phyloP scores from a whole-genome alignment of 30 jellyfish, hydroid and myxozoan genomes.

The Mastigias papua region DNA sequence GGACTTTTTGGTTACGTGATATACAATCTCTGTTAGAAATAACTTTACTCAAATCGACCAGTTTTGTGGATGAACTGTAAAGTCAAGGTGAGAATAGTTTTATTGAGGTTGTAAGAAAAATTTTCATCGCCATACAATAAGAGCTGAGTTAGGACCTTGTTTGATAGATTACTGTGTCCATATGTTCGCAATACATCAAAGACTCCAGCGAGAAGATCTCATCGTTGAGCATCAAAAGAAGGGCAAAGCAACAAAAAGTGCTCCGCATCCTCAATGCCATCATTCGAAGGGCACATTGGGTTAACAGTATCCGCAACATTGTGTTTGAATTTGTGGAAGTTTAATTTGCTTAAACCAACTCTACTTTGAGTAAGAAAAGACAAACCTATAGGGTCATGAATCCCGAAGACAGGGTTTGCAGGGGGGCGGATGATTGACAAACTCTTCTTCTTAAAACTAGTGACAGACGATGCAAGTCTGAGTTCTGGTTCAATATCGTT shows the following conservation, averaged over 20 bases:
- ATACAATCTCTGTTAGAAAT: background rate
- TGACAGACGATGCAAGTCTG: constrained; percentile 68
- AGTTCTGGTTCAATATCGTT: constrained; percentile 57
- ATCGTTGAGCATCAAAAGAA: constrained; percentile 3
- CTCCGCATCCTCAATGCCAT: constrained; percentile 49
- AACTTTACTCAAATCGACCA: constrained; percentile 46
- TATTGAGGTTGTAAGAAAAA: constrained; percentile 19
- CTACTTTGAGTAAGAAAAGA: constrained; percentile 35
- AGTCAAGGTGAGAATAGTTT: constrained; percentile 17
- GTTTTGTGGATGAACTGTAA: constrained; percentile 16
- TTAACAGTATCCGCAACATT: constrained; percentile 34
- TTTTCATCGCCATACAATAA: constrained; percentile 46
- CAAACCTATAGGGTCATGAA: constrained; percentile 33
- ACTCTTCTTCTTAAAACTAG: constrained; percentile 54
- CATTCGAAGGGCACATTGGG: constrained; percentile 53
- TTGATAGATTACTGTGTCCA: constrained; percentile 6
- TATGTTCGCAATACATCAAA: background rate
- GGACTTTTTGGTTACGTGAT: constrained; percentile 11
- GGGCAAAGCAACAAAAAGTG: constrained; percentile 66
- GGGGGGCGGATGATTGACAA: constrained; percentile 49
- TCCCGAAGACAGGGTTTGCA: constrained; percentile 32
- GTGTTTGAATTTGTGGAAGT: constrained; percentile 26
- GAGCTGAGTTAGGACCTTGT: constrained; percentile 29
- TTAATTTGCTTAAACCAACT: constrained; percentile 41
- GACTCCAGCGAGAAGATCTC: constrained; percentile 30